A percentile compares a stretch with the other conserved stretches of the same genome.
Conservation (phyloP, 1,140 invertebrate species). For the Neuroterus valhalla region DNA sequence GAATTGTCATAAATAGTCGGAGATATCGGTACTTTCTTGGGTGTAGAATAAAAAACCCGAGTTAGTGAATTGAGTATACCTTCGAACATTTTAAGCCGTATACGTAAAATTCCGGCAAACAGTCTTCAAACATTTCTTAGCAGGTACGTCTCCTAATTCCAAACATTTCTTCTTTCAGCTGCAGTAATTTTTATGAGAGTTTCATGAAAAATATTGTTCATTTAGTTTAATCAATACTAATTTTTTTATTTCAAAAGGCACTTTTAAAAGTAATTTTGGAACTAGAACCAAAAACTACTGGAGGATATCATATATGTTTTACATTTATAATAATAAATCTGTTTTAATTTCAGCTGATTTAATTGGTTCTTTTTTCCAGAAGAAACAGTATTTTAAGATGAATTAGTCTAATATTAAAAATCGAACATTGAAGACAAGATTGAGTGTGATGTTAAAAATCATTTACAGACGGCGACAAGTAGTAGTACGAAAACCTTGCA, state of each 20-base stretch:
- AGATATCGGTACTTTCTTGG: background rate
- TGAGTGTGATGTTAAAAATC: background rate
- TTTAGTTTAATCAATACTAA: too few relatives aligned
- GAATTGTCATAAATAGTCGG: background rate
- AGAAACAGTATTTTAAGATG: background rate
- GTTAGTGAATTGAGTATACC: constrained; percentile 15
- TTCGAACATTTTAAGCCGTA: constrained; percentile 18
- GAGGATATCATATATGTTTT: too few relatives aligned
- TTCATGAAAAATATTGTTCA: too few relatives aligned
- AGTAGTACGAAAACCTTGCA: background rate
- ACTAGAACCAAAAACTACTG: too few relatives aligned
- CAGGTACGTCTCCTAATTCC: too few relatives aligned
- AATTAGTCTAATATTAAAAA: background rate
- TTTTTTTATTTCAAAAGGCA: too few relatives aligned
- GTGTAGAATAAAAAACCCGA: constrained; percentile 7
- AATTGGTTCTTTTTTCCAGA: background rate
- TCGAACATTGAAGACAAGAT: background rate
- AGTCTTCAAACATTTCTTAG: background rate
- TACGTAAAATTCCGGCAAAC: constrained; percentile 8
- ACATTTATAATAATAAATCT: too few relatives aligned
- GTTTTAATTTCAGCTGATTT: background rate
- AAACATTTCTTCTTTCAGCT: too few relatives aligned
- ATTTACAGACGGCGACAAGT: background rate
- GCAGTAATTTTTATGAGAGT: too few relatives aligned
- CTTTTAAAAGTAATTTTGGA: too few relatives aligned